Base-by-base conservation (phyloP, 2,888 invertebrate species). In the Helicoverpa assulta region DNA sequence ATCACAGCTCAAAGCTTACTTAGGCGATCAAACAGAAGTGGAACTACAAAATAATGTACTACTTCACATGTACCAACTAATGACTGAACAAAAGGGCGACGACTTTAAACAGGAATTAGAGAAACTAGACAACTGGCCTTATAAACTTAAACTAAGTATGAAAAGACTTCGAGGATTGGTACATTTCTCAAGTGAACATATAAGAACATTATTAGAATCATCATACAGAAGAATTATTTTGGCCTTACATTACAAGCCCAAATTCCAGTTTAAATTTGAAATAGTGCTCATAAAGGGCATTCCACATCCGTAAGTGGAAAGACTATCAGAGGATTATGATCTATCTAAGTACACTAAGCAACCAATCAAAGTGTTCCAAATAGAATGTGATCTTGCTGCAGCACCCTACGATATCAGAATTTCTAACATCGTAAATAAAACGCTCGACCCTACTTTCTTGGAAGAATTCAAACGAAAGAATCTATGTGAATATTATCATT, bases 261-360 rank as follows among this genome's bases (percentile, higher is more conserved):
- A 77, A 7, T 78, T 89, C 0, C 84, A 83, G 54, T 63, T 91
- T 4, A 66, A 88, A 43, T 91, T 90, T 1, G 82, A 89, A 62
- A 29, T 91, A 8, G 78, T 91, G 0, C 83, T 91, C 0, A 82
- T 91, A 40, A 89, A 85, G 71, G 88, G 88, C 0, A 79, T 82
- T n/a, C 76, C 85, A 40, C 84, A 89, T 68, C 83, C 85, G 0
- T 73, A 73, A 19, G 67, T 79, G 7, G 69, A 63, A 8, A 62
- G 21, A 19, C 66, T 89, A 0, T 10, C 80, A 4, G 76, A 88
- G n/a, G 91, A 91, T 58, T 91, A 91, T 33, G 82, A 84, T 50
- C 67, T 91, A 6, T 89, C 87, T 0, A 86, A 89, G 55, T 90
- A 88, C 29, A 83, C 86, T 1, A 82, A 78, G 0, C 76, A 88